Evolutionary conservation across 2,113 vertebrate genomes (phyloP).

Genomic region (Meriones unguiculatus): DNA sequence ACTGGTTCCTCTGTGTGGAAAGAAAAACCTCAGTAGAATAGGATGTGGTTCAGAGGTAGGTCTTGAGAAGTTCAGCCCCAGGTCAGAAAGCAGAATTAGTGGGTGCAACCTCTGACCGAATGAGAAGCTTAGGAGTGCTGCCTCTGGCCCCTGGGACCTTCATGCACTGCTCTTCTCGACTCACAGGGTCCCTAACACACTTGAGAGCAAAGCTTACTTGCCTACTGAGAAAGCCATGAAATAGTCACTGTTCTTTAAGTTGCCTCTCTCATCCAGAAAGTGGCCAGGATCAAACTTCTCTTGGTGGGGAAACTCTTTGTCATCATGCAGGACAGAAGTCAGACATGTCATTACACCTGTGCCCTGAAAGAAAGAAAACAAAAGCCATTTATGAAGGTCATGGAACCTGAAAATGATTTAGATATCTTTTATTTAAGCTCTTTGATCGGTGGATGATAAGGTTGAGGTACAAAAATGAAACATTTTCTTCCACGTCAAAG

Average conservation of each 20-base stretch:
- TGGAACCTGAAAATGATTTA: not conserved
- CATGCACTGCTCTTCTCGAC: not conserved
- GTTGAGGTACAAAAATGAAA: not conserved
- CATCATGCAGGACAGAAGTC: slow-evolving; percentile 65
- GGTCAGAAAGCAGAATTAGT: not conserved
- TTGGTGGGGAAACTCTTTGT: slow-evolving; percentile 70
- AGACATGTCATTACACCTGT: slow-evolving; percentile 65
- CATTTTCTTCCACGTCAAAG: not conserved
- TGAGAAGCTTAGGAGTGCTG: too few species aligned
- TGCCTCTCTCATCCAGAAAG: slow-evolving; percentile 75
- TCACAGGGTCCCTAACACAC: not conserved
- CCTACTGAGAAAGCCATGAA: slow-evolving; percentile 81
- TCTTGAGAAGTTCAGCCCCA: not conserved
- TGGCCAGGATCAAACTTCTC: slow-evolving; percentile 76
- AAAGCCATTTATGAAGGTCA: not conserved
- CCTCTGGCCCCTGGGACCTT: not conserved
- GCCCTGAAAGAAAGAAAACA: slow-evolving; percentile 45
- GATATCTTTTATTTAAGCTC: not conserved
- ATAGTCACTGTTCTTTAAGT: slow-evolving; percentile 65
- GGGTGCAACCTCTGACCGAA: not conserved
- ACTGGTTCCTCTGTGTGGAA: not conserved
- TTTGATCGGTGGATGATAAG: not conserved
- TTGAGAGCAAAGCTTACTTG: not conserved
- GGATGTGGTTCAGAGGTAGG: not conserved
- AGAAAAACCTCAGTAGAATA: not conserved